Evolutionary conservation across 2,113 vertebrate genomes (phyloP), one percentile per base, ranked within the genome.

Genomic region (Dipodomys stephensi): DNA sequence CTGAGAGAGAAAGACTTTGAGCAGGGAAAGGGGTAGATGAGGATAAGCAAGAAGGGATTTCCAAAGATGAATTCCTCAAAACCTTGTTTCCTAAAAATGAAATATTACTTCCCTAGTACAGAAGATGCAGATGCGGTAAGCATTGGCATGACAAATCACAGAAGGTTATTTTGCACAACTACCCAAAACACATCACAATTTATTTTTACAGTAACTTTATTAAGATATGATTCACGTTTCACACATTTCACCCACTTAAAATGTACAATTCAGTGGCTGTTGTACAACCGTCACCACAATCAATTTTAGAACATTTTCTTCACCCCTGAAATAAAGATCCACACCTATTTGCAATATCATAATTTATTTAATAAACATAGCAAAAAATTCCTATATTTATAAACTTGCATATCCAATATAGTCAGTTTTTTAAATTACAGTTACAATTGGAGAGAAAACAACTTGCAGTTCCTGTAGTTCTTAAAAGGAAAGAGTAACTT

Each of bases 351-450:
- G 27, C 1, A 57, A 44, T 32, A 32, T 25, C 78, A 49, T 6
- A 76, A 68, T 76, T 80, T 28, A 81, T 94, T 93, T 83, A 68
- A 87, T 69, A 87, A 83, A 57, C 69, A 78, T 9, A 94, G 74
- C 57, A 18, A 73, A 64, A 74, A 80, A 85, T 64, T 30, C 12
- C 53, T 77, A 10, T 76, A 53, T 84, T 89, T 96, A 68, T 64
- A 90, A 73, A 53, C 62, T 39, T 62, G 46, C 2, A 60, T 74
- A 57, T 89, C 84, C 39, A 73, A 3, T 65, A 57, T 13, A 57
- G 62, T 80, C 18, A 27, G 39, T 39, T 90, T 95, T 86, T 84
- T 74, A 53, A 94, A 85, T 12, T 53, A 69, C 35, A 76, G 20
- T 84, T 82, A 73, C 64, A 65, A 71, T 25, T 79, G 60, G 25